Percentiles rank a stretch among this genome's conserved stretches.
These are phyloP conservation scores for Rhaphigaster nebulosa DNA, from an alignment of 2,888 invertebrate genomes.

Conservation along the genomic window DNA sequence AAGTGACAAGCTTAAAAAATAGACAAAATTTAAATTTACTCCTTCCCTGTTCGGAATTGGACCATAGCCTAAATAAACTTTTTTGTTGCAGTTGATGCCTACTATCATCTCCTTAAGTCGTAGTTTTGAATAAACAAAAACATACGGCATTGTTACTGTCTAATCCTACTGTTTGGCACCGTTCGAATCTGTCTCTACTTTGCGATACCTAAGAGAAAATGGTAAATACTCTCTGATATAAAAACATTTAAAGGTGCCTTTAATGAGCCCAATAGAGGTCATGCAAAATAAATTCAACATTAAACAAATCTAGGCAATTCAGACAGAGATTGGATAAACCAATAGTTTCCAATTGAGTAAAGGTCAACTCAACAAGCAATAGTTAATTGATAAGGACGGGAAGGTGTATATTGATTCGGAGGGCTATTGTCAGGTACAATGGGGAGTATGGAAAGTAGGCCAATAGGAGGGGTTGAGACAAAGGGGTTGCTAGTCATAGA, in stretches of 20 bases:
- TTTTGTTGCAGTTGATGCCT: no score
- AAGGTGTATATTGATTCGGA: not conserved
- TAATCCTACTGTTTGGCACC: no score
- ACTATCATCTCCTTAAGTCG: no score
- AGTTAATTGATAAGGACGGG: not conserved
- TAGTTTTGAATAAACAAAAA: no score
- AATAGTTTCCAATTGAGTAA: slow-evolving; percentile 8
- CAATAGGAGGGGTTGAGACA: not conserved
- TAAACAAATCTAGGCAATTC: not conserved
- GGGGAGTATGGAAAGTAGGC: slow-evolving; percentile 9
- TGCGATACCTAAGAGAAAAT: no score
- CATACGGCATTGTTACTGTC: no score
- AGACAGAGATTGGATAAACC: not conserved
- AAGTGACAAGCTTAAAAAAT: no score
- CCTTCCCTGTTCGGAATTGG: no score
- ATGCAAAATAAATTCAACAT: not conserved
- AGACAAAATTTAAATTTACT: no score
- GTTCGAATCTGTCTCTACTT: no score
- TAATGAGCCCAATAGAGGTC: not conserved
- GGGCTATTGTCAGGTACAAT: not conserved
- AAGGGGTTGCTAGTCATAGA: not conserved
- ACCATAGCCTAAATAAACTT: no score
- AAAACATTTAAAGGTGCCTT: not conserved
- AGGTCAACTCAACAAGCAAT: not conserved
- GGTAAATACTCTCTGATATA: not conserved